These are phyloP conservation scores for Mechanitis messenoides DNA, from an alignment of 2,888 invertebrate species.

Conservation along the genomic window DNA sequence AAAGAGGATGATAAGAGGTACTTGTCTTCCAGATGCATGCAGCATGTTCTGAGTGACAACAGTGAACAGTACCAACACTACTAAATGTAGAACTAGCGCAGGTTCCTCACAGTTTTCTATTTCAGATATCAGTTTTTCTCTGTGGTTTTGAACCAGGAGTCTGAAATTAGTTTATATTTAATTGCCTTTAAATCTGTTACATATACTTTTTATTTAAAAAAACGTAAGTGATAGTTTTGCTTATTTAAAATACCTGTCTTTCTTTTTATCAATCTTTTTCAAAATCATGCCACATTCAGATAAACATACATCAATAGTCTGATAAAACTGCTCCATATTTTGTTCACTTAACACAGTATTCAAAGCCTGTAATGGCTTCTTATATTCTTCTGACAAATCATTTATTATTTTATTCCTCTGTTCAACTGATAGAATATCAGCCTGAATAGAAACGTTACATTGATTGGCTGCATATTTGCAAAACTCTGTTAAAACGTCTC, in stretches of 20 bases:
- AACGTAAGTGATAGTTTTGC: neutral
- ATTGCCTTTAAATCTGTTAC: no score
- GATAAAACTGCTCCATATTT: slow-evolving; percentile 87
- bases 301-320: slow-evolving; percentile 83
- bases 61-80: slow-evolving; percentile 87
- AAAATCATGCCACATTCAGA: slow-evolving; percentile 85
- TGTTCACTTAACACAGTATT: slow-evolving; percentile 82
- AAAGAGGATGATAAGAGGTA: slow-evolving; percentile 85
- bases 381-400: slow-evolving; percentile 82
- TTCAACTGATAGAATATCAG: slow-evolving; percentile 78
- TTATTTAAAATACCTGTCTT: slow-evolving; percentile 75
- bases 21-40: slow-evolving; percentile 95
- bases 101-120: slow-evolving; percentile 84
- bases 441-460: slow-evolving; percentile 78
- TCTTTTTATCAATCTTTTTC: slow-evolving; percentile 93
- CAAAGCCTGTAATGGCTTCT: slow-evolving; percentile 79
- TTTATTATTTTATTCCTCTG: slow-evolving; percentile 83
- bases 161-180: slow-evolving; percentile 57
- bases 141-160: slow-evolving; percentile 84
- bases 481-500: slow-evolving; percentile 87
- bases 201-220: no score
- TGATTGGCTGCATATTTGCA: slow-evolving; percentile 87
- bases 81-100: slow-evolving; percentile 86
- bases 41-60: slow-evolving; percentile 87
- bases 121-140: slow-evolving; percentile 87